phyloP scores from a whole-genome alignment of 1,140 invertebrate genomes.

The Drosophila suzukii region DNA sequence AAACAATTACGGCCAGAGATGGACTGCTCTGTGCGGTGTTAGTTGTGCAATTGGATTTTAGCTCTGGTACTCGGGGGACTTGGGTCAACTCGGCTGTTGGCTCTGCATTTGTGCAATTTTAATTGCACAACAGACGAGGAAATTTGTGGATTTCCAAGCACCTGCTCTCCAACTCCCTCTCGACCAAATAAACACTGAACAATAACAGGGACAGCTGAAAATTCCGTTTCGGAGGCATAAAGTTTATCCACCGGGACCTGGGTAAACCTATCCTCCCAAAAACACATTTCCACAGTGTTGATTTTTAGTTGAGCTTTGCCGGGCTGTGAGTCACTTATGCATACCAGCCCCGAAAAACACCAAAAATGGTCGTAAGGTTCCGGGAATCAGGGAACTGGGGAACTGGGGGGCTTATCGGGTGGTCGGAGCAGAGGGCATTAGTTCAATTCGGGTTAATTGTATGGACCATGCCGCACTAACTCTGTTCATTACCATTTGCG shows the following conservation, averaged over 20 bases:
- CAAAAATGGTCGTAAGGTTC: constrained; percentile 2
- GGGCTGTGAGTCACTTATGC: constrained; percentile 36
- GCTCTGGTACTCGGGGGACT: constrained; percentile 18
- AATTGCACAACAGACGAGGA: constrained; percentile 64
- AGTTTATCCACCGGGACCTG: constrained; percentile 36
- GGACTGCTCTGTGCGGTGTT: constrained; percentile 21
- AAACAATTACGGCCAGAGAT: constrained; percentile 59
- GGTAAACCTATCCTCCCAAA: not conserved
- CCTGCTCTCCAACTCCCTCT: constrained; percentile 2
- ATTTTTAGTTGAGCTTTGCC: constrained; percentile 40
- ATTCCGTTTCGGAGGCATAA: constrained; percentile 55
- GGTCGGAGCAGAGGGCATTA: constrained; percentile 25
- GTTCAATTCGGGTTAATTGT: constrained; percentile 56
- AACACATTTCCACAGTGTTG: constrained; percentile 21
- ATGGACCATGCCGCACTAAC: constrained; percentile 42
- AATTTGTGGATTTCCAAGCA: constrained; percentile 33
- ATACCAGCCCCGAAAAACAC: constrained; percentile 14
- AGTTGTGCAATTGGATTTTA: constrained; percentile 57
- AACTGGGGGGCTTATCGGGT: constrained; percentile 27
- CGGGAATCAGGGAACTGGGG: not conserved
- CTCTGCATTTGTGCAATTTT: constrained; percentile 58
- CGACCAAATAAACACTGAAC: constrained; percentile 39
- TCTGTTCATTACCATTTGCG: constrained; percentile 48
- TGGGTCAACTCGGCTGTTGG: constrained; percentile 36
- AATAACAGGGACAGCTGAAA: constrained; percentile 49